These are phyloP conservation scores for Gulo gulo DNA, from an alignment of 2,113 vertebrate species.

Conservation along the genomic window DNA sequence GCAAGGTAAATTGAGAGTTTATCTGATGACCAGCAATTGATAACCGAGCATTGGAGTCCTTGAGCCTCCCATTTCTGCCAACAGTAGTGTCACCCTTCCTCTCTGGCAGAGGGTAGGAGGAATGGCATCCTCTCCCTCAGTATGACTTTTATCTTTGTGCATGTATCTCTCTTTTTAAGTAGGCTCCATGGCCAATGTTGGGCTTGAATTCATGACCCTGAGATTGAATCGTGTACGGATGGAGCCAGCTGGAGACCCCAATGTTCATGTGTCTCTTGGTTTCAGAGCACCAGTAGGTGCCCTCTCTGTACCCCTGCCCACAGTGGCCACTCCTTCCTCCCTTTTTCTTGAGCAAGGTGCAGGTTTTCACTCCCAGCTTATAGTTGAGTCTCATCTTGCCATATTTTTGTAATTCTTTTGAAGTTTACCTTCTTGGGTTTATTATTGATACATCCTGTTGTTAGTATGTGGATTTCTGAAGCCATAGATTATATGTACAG, in stretches of 20 bases:
- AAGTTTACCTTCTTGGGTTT: not conserved
- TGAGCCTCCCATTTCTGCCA: not conserved
- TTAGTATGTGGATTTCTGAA: not conserved
- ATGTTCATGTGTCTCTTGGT: not conserved
- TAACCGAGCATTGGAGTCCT: not conserved
- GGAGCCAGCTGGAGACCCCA: not conserved
- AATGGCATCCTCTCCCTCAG: not conserved
- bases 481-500: not conserved
- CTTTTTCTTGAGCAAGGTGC: not conserved
- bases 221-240: not conserved
- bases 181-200: not conserved
- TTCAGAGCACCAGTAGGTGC: not conserved
- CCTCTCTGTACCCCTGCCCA: not conserved
- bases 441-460: not conserved
- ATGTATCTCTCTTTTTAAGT: not conserved
- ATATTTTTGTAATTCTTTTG: slow-evolving; percentile 20
- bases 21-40: not conserved
- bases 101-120: not conserved
- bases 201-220: not conserved
- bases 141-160: not conserved
- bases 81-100: not conserved
- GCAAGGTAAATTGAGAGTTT: not conserved
- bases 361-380: not conserved
- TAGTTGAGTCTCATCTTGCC: not conserved
- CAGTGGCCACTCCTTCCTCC: not conserved